These are phyloP conservation scores for Cetonia aurata DNA, from an alignment of 2,888 invertebrate genomes.

Conservation along the genomic window DNA sequence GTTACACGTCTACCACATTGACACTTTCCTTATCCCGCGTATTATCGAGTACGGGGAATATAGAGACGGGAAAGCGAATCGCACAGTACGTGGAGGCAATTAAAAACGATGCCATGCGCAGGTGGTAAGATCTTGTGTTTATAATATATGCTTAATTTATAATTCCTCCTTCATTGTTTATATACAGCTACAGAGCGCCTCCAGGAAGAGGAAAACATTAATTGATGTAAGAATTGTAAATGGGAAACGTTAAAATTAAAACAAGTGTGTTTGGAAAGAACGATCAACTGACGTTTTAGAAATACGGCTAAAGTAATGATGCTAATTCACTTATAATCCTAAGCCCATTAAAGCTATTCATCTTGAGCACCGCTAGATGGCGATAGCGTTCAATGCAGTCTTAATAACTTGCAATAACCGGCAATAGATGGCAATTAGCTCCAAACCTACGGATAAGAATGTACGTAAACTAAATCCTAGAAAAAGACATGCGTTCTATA, in stretches of 20 bases:
- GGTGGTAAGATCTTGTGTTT: slow-evolving; percentile 34
- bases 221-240: too few relatives aligned
- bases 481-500: too few relatives aligned
- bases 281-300: too few relatives aligned
- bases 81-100: slow-evolving; percentile 14
- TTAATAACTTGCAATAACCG: too few relatives aligned
- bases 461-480: too few relatives aligned
- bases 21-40: not conserved
- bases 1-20: slow-evolving; percentile 4
- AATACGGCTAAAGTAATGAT: too few relatives aligned
- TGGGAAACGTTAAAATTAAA: too few relatives aligned
- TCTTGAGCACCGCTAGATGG: slow-evolving; percentile 4
- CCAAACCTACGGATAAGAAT: too few relatives aligned
- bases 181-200: slow-evolving; percentile 16
- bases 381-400: slow-evolving; percentile 6
- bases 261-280: too few relatives aligned
- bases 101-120: slow-evolving; percentile 19
- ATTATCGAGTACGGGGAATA: not conserved
- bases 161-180: slow-evolving; percentile 21
- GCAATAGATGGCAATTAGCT: too few relatives aligned
- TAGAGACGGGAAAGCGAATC: not conserved
- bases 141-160: slow-evolving; percentile 32
- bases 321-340: too few relatives aligned
- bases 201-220: slow-evolving; percentile 9
- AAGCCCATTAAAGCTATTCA: too few relatives aligned